Evolutionary conservation across 37 sponge, comb jelly and placozoan genomes (phyloP).

Genomic region (Bolinopsis microptera): DNA sequence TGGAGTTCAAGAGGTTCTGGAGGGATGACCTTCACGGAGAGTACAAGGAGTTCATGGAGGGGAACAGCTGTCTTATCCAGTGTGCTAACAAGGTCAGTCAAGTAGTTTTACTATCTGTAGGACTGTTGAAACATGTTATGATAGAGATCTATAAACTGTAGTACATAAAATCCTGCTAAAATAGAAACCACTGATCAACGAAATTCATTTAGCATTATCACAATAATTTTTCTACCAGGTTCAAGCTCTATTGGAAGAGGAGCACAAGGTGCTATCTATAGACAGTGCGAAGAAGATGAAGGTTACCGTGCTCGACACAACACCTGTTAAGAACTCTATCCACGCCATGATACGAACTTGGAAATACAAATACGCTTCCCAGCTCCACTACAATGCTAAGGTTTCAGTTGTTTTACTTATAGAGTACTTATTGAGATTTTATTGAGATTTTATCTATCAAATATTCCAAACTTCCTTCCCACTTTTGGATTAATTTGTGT

Average conservation of each 20-base stretch:
- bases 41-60: constrained; percentile 72
- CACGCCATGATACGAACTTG: constrained; percentile 73
- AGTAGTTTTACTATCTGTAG: background rate
- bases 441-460: too few species aligned
- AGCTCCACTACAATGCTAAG: constrained; percentile 79
- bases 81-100: constrained; percentile 59
- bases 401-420: constrained; percentile 67
- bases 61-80: constrained; percentile 50
- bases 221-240: too few species aligned
- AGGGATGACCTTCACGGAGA: constrained; percentile 77
- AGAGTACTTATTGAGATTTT: too few species aligned
- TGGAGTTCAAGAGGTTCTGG: constrained; percentile 77
- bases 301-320: constrained; percentile 72
- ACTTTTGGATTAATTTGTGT: too few species aligned
- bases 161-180: too few species aligned
- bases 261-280: constrained; percentile 66
- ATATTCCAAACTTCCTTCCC: too few species aligned
- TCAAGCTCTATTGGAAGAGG: background rate
- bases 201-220: background rate
- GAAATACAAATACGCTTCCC: constrained; percentile 79
- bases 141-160: too few species aligned
- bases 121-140: too few species aligned
- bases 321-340: constrained; percentile 78
- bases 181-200: too few species aligned
- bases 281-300: constrained; percentile 68